Evolutionary conservation across 2,113 vertebrate species (phyloP).

Genomic region (Alectura lathami): DNA sequence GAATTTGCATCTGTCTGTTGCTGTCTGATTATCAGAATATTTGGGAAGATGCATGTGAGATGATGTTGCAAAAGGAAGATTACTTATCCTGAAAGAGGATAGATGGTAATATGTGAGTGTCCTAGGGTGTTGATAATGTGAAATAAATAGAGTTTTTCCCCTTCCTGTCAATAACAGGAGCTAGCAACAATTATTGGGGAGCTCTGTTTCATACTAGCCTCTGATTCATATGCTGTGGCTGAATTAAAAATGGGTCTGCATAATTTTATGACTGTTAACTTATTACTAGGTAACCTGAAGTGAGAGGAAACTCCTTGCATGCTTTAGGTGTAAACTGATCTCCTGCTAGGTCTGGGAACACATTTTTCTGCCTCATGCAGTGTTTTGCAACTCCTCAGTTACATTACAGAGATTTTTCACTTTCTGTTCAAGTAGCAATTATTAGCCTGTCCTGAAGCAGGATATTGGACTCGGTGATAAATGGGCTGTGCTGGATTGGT

Average conservation of each 20-base stretch:
- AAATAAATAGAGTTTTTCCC: neutral
- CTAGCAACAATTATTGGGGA: neutral
- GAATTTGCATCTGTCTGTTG: neutral
- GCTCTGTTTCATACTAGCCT: neutral
- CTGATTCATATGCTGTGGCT: neutral
- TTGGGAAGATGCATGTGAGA: neutral
- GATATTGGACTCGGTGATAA: neutral
- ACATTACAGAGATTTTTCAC: neutral
- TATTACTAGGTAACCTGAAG: neutral
- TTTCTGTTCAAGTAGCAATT: neutral
- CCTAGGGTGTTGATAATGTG: neutral
- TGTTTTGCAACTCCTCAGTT: neutral
- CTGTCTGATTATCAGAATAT: neutral
- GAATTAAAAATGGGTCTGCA: neutral
- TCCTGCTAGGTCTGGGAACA: neutral
- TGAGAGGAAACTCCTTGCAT: neutral
- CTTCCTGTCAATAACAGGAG: neutral
- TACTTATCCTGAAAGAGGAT: neutral
- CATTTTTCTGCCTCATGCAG: neutral
- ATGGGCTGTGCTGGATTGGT: neutral
- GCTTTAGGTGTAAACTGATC: neutral
- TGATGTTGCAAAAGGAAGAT: neutral
- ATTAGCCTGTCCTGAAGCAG: neutral
- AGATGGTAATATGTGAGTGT: neutral
- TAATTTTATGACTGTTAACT: neutral